Evolutionary conservation across 2,888 invertebrate genomes (phyloP).

Genomic region (Hesperia comma): DNA sequence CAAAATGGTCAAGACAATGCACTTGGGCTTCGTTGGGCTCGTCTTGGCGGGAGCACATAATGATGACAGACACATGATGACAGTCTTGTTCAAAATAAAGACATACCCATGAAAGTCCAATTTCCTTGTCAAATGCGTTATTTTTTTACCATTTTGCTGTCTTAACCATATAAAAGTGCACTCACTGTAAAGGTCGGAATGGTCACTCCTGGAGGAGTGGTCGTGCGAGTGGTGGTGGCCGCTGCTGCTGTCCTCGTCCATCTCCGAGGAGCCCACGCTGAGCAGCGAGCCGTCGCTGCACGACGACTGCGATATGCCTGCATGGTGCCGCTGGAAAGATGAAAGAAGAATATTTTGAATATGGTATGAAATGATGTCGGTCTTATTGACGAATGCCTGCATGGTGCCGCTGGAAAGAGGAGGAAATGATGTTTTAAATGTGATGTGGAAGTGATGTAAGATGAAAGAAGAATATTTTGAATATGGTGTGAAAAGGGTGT

Average conservation of each 20-base stretch:
- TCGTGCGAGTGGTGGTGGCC: conserved; percentile 70
- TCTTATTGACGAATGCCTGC: conserved; percentile 59
- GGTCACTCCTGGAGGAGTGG: conserved; percentile 67
- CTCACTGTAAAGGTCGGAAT: conserved; percentile 72
- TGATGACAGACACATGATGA: too few species aligned
- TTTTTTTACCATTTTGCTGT: too few species aligned
- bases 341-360: neutral
- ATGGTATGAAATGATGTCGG: too few species aligned
- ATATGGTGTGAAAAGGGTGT: neutral
- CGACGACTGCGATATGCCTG: conserved; percentile 83
- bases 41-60: too few species aligned
- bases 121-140: too few species aligned
- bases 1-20: too few species aligned
- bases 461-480: neutral
- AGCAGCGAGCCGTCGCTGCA: conserved; percentile 91
- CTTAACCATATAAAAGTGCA: conserved; percentile 17
- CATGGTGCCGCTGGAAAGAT: conserved; percentile 72
- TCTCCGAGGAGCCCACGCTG: conserved; percentile 91
- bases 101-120: too few species aligned
- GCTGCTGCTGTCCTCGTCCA: conserved; percentile 85
- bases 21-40: too few species aligned
- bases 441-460: too few species aligned
- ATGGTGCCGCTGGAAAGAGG: conserved; percentile 75
- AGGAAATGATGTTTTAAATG: too few species aligned
- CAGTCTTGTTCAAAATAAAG: too few species aligned